Conservation (phyloP, 2,113 vertebrate species). For the Pteronura brasiliensis region DNA sequence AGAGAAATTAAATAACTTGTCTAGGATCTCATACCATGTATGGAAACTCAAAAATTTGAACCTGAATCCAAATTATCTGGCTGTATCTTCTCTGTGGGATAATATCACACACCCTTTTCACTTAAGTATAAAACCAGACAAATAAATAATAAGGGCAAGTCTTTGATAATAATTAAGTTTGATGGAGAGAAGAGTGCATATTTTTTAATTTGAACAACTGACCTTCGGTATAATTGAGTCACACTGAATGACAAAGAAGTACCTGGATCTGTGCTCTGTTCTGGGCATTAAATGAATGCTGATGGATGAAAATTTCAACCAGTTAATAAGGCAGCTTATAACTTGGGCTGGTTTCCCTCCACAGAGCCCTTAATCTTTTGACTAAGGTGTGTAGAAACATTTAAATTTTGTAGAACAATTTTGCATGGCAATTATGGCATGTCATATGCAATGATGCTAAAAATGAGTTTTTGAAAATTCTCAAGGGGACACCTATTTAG, state of each 20-base stretch:
- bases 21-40: neutral
- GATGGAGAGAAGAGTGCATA: neutral
- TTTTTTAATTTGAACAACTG: neutral
- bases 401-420: neutral
- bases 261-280: neutral
- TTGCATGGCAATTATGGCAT: neutral
- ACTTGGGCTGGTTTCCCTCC: neutral
- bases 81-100: neutral
- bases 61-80: neutral
- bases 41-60: neutral
- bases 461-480: slow-evolving; percentile 13
- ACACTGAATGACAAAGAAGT: neutral
- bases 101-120: neutral
- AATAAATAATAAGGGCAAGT: neutral
- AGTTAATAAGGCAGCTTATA: neutral
- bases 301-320: neutral
- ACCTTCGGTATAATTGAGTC: neutral
- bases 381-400: neutral
- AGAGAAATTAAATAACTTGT: neutral
- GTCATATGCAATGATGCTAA: neutral
- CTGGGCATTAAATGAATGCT: neutral
- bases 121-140: neutral
- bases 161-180: neutral
- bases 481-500: neutral
- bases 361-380: neutral